Base-by-base conservation (phyloP, 2,888 invertebrate genomes). In the Microdon myrmicae region DNA sequence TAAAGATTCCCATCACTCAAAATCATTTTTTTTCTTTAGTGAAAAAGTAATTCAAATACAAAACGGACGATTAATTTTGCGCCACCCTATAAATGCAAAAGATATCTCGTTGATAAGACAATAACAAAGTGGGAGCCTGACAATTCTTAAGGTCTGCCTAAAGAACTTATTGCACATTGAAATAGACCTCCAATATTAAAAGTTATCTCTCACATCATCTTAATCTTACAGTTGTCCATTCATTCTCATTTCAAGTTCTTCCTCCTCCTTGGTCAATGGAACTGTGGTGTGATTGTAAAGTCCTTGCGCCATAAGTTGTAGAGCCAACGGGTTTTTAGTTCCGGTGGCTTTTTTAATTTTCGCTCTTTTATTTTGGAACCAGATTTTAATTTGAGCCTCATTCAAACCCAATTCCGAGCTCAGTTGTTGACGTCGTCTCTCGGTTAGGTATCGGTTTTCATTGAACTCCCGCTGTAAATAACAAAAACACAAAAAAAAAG, bases 331-430 rank as follows among this genome's bases (percentile, higher is more conserved):
- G 79, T 94, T 92, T 73, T 90, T 87, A 70, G 90, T 88, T 0
- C 94, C 94, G 0, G 87, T 87, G 0, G 92, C 86, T 77, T 96
- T 96, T 84, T 97, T 97, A 79, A 96, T 90, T 82, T 96, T 96
- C 67, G 97, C 97, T 9, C 96, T 84, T 79, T 96, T 96, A 82
- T 96, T 96, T 83, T 96, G 94, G 82, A 95, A 94, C 95, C 94
- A 96, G 79, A 96, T 95, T 83, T 96, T 96, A 77, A 94, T 97
- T 82, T 97, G 97, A 0, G 95, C 94, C 79, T 98, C 97, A 72
- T 96, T 96, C 58, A 97, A 83, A 1, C 93, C 92, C 55, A 97
- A 83, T 73, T 96, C 95, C 3, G 88, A 85, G n/a, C 96, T 95
- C 61, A 97, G 82, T 68, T 92, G 89, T 77, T 94, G 94, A 31